Evolutionary conservation across 1,140 invertebrate genomes (phyloP), one percentile per base, ranked within the genome.

Genomic region (Phocides pigmalion): DNA sequence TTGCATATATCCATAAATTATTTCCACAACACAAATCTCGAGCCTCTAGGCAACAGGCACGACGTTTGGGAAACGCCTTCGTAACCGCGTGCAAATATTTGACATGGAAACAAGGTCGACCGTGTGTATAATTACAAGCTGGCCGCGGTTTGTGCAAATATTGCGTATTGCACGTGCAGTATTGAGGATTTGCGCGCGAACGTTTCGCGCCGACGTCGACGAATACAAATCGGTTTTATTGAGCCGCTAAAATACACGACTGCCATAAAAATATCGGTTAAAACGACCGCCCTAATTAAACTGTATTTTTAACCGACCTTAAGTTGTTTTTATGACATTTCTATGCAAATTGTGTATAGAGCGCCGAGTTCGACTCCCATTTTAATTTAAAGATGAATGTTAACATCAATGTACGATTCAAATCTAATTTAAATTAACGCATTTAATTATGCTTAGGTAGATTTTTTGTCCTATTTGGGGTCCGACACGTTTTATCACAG

Each of bases 11-110:
- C 2, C 39, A 41, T 16, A 16, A 41, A 16, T 16, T 3, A 1
- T 16, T 5, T 9, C 20, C 2, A 4, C 20, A 1, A 5, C 6
- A 14, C 20, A 25, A 25, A 3, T 25, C 19, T 25, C 9, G 25
- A n/a, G 11, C 9, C 1, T n/a, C 37, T 42, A 56, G 37, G 51
- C 51, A 56, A 56, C 51, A 49, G 17, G 22, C 35, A 17, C 17
- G 35, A 1, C 50, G 35, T 39, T 20, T 19, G 51, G 51, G 51
- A 14, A 22, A 12, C 19, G 51, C 37, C 37, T 42, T 42, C 37
- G 37, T 41, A 56, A 56, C 19, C 51, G 51, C 37, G 35, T 42
- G 51, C 16, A 56, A 56, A 56, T 56, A 56, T 56, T 56, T 56
- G 51, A 56, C 51, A 42, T 41, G 16, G 22, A 22, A 39, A 56